Conservation (phyloP, 2,113 vertebrate genomes). For the Eleginops maclovinus region DNA sequence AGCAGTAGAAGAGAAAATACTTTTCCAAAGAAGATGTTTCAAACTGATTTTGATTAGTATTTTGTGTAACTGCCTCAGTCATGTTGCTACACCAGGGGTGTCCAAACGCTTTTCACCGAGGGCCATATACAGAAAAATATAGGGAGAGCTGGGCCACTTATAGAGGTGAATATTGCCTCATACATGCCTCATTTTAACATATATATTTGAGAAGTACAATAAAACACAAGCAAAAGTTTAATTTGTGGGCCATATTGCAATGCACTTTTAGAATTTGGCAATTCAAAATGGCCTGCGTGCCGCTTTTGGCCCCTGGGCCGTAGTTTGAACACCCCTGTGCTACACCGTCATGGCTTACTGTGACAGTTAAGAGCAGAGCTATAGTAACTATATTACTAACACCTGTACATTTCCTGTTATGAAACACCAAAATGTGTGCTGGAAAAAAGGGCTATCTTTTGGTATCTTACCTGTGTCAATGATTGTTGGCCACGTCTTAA, state of each 20-base stretch:
- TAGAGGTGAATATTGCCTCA: no score
- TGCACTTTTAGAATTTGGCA: no score
- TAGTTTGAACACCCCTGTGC: no score
- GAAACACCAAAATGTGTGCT: background rate
- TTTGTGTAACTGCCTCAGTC: background rate
- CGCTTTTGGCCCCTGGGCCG: no score
- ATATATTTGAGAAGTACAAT: no score
- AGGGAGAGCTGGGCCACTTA: no score
- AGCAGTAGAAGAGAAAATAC: background rate
- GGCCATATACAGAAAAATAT: no score
- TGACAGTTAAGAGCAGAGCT: background rate
- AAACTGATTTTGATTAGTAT: background rate
- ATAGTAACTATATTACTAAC: background rate
- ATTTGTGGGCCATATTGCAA: no score
- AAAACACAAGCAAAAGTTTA: no score
- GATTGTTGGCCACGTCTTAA: conserved; percentile 98
- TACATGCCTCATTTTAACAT: no score
- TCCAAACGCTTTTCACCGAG: no score
- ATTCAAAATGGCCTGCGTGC: no score
- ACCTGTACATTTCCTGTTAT: background rate
- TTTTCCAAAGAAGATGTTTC: background rate
- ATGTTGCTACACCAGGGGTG: background rate
- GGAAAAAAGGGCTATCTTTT: background rate
- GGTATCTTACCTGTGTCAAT: conserved; percentile 92
- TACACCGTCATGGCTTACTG: background rate